phyloP scores from a whole-genome alignment of 2,797 vertebrate genomes.

The Cetoscarus ocellatus region DNA sequence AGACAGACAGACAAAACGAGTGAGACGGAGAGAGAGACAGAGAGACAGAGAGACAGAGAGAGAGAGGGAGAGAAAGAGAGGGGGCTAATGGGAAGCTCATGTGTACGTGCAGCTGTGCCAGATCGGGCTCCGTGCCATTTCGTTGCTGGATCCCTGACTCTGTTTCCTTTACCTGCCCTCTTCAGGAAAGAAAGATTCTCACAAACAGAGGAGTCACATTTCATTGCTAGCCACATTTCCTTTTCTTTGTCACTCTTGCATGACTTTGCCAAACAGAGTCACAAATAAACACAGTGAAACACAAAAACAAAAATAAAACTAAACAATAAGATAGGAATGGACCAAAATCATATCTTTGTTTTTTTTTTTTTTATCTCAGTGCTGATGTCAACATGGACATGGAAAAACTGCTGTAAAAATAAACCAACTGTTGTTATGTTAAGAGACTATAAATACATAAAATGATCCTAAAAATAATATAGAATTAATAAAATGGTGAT shows the following conservation, averaged over 20 bases:
- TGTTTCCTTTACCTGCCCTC: constrained; percentile 60
- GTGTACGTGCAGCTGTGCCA: constrained; percentile 66
- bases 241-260: constrained; percentile 5
- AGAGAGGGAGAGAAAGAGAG: background rate
- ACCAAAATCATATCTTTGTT: too few species aligned
- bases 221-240: constrained; percentile 2
- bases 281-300: background rate
- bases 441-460: too few species aligned
- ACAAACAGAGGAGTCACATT: constrained; percentile 26
- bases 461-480: too few species aligned
- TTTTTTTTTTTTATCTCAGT: too few species aligned
- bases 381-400: too few species aligned
- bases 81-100: constrained; percentile 46
- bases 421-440: too few species aligned
- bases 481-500: too few species aligned
- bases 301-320: background rate
- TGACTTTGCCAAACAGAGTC: constrained; percentile 5
- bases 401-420: too few species aligned
- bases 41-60: constrained; percentile 10
- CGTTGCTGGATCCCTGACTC: constrained; percentile 36
- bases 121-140: constrained; percentile 47
- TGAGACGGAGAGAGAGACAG: background rate
- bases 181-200: constrained; percentile 36
- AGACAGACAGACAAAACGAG: background rate
- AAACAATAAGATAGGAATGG: background rate